Evolutionary conservation across 2,888 invertebrate genomes (phyloP).

Genomic region (Campoletis raptor): DNA sequence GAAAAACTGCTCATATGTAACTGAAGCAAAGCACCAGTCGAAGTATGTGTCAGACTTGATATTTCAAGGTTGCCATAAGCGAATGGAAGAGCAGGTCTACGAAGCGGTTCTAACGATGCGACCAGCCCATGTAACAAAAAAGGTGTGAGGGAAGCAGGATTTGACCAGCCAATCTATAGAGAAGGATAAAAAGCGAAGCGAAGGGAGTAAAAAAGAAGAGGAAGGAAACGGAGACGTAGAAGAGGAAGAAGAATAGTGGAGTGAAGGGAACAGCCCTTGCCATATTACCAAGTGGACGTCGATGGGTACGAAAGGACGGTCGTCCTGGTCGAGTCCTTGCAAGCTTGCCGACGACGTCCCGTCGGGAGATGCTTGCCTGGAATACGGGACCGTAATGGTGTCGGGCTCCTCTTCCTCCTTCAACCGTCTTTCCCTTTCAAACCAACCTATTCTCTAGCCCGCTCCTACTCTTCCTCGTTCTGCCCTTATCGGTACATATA

Average conservation of each 20-base stretch:
- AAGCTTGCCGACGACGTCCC: conserved; percentile 68
- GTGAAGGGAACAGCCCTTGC: conserved; percentile 73
- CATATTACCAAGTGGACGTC: conserved; percentile 83
- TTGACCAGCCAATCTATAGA: conserved; percentile 61
- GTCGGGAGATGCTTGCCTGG: conserved; percentile 74
- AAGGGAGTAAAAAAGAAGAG: conserved; percentile 56
- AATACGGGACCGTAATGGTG: conserved; percentile 83
- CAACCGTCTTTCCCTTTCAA: conserved; percentile 37
- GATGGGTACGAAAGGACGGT: conserved; percentile 73
- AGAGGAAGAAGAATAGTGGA: conserved; percentile 67
- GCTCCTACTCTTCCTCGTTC: not conserved
- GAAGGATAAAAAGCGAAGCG: conserved; percentile 49
- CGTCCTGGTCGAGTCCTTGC: conserved; percentile 76
- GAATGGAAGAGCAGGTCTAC: conserved; percentile 67
- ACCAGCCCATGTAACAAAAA: conserved; percentile 62
- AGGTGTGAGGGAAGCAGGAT: conserved; percentile 46
- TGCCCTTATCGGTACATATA: not conserved
- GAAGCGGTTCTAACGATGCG: conserved; percentile 81
- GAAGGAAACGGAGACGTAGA: conserved; percentile 44
- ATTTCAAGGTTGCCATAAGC: conserved; percentile 47
- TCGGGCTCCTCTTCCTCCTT: conserved; percentile 70
- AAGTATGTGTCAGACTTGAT: conserved; percentile 5
- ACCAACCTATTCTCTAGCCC: conserved; percentile 52
- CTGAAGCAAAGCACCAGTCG: not conserved
- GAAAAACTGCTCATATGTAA: not conserved